Evolutionary conservation across 2,113 vertebrate species (phyloP), one percentile per base, ranked within the genome.

Genomic region (Prionailurus bengalensis): DNA sequence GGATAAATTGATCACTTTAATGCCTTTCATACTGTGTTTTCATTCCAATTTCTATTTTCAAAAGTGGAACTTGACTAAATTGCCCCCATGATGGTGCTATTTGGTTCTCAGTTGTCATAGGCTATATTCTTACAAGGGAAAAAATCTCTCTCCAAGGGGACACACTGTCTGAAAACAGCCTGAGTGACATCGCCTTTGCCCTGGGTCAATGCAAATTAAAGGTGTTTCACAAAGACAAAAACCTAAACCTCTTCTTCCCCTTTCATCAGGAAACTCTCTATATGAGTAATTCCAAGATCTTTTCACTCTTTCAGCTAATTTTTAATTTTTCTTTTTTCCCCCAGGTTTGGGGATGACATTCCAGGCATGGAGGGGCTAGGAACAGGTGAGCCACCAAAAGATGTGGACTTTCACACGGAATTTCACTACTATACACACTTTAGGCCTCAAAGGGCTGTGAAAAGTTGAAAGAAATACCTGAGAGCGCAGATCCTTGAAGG

Each of bases 301-400:
- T 90, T 96, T 33, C n/a, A 15, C 51, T 80, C n/a, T 36, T 10
- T 94, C 74, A 84, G 61, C 31, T 91, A 65, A 94, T 73, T 51
- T 95, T 25, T 92, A 65, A 94, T 73, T 51, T 95, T 25, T 88
- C 25, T 58, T 71, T 91, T 31, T 31, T 70, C 36, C 33, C 19
- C 4, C 16, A 99, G 99, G 74, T 99, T 99, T 97, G 99, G 99
- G 89, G 99, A 99, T 96, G 99, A 99, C 89, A 99, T 99, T 94
- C 99, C 99, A 29, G 99, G 99, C 98, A 99, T 99, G 99, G 99
- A 99, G 97, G 99, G 99, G 12, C 99, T 99, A 10, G 99, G 99
- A 98, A 99, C 99, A 99, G 99, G 99, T 98, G 97, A 98, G 99
- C 0, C 3, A 58, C 45, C 9, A 3, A 4, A 89, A 71, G 14